Percentiles rank a stretch among this genome's conserved stretches.
These are phyloP conservation scores for Drosophila sucinea DNA, from an alignment of 1,140 invertebrate species.

Conservation along the genomic window DNA sequence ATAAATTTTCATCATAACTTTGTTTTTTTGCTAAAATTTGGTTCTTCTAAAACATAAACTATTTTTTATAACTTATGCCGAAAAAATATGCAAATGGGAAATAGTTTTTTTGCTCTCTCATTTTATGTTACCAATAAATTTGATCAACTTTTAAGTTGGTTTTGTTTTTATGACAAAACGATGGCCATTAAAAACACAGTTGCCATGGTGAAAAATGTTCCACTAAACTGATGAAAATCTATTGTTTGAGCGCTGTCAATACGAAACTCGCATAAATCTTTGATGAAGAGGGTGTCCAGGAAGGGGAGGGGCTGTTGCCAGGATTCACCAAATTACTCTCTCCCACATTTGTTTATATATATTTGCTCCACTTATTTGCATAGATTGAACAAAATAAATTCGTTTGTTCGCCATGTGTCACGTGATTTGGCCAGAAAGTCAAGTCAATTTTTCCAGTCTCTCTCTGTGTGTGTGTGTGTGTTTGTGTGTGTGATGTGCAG, in stretches of 20 bases:
- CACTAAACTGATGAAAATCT: conserved; percentile 46
- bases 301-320: background rate
- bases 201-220: conserved; percentile 45
- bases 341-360: conserved; percentile 32
- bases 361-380: conserved; percentile 72
- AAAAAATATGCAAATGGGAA: conserved; percentile 3
- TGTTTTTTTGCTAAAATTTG: too few species aligned
- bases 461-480: conserved; percentile 11
- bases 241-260: conserved; percentile 74
- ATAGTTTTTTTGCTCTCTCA: background rate
- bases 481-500: conserved; percentile 40
- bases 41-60: background rate
- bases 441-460: conserved; percentile 54
- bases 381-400: conserved; percentile 72
- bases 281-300: background rate
- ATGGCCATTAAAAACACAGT: conserved; percentile 59
- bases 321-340: background rate
- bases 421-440: conserved; percentile 66
- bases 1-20: background rate
- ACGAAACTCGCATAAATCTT: conserved; percentile 71
- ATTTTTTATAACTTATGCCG: background rate
- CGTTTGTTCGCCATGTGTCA: conserved; percentile 52
- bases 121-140: conserved; percentile 9
- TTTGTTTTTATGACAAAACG: conserved; percentile 36
- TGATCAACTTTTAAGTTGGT: background rate